Evolutionary conservation across 2,888 invertebrate genomes (phyloP).

Genomic region (Ophion obscuratus): DNA sequence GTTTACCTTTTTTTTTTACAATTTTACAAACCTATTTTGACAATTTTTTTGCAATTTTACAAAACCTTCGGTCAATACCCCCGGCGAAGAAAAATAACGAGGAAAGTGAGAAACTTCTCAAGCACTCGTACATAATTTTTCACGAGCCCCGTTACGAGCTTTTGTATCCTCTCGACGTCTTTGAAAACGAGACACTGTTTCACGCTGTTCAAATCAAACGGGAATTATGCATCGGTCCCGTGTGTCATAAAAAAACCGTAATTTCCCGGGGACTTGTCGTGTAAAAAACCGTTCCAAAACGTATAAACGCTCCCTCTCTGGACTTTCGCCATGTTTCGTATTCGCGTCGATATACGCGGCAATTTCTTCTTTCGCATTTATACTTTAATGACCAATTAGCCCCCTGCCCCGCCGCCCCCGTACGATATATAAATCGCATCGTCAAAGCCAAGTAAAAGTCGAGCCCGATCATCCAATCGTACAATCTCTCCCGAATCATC

Average conservation of each 20-base stretch:
- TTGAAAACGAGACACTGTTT: conserved; percentile 15
- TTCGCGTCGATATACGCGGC: conserved; percentile 7
- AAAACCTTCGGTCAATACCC: too few species aligned
- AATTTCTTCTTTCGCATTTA: conserved; percentile 10
- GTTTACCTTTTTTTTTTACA: too few species aligned
- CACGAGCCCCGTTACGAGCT: too few species aligned
- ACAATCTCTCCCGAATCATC: background rate
- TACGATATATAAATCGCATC: conserved; percentile 21
- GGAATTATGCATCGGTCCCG: conserved; percentile 8
- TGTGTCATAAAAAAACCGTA: conserved; percentile 29
- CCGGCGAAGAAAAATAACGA: too few species aligned
- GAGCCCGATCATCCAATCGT: conserved; percentile 3
- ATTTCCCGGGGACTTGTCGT: background rate
- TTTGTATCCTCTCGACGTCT: background rate
- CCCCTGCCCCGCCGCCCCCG: background rate
- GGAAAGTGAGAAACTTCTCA: too few species aligned
- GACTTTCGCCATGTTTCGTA: background rate
- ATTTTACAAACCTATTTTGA: too few species aligned
- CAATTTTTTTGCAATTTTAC: too few species aligned
- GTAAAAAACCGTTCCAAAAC: conserved; percentile 3
- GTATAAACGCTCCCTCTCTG: background rate
- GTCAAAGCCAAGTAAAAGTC: conserved; percentile 31
- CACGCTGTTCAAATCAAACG: conserved; percentile 4
- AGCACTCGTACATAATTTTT: too few species aligned
- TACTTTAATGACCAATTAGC: conserved; percentile 61